A percentile compares a stretch with the other conserved stretches of the same genome.
phyloP scores from a whole-genome alignment of 2,797 vertebrate species.

The Brachymystax lenok region DNA sequence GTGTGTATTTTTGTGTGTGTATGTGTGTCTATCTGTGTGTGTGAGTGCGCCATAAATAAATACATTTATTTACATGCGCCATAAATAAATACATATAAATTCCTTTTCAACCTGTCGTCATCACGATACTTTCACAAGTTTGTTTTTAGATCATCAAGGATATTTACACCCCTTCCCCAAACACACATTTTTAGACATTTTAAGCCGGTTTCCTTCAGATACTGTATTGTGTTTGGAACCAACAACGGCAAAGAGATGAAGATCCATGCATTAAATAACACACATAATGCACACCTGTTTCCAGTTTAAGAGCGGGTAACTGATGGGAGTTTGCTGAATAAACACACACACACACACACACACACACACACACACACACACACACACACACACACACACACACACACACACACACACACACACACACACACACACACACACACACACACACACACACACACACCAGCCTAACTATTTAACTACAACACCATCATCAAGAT shows the following conservation, averaged over 20 bases:
- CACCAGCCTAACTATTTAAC: background rate
- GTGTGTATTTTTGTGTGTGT: background rate
- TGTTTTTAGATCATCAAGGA: background rate
- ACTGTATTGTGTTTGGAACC: background rate
- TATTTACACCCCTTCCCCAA: background rate
- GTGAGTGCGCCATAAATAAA: background rate
- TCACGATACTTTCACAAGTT: background rate
- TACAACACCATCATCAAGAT: too few relatives aligned
- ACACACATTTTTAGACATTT: too few relatives aligned
- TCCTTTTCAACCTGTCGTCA: background rate
- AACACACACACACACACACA: too few relatives aligned
- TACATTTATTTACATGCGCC: background rate
- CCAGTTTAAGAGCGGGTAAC: too few relatives aligned
- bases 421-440: conserved; percentile 29
- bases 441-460: conserved; percentile 26
- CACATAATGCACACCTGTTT: too few relatives aligned
- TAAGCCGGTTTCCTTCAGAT: too few relatives aligned
- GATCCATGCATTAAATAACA: background rate
- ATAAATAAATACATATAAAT: background rate
- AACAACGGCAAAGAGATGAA: background rate
- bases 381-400: too few relatives aligned
- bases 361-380: too few relatives aligned
- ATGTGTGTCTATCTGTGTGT: too few relatives aligned
- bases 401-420: background rate
- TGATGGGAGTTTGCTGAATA: too few relatives aligned